Evolutionary conservation across 2,888 invertebrate species (phyloP).

Genomic region (Lingula anatina): DNA sequence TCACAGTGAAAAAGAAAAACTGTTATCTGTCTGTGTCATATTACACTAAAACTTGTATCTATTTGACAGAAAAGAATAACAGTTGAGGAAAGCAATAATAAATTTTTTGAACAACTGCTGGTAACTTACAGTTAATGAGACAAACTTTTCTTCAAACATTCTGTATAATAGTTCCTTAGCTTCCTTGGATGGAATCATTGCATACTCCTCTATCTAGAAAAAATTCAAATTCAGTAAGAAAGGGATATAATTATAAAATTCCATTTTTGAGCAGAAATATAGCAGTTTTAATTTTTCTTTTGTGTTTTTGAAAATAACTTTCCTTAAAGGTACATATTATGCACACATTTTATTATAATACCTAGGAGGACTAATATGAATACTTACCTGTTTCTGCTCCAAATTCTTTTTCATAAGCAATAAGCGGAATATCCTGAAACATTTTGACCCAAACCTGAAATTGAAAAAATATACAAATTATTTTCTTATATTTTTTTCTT

Average conservation of each 20-base stretch:
- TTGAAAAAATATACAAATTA: slow-evolving; percentile 1
- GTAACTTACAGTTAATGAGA: slow-evolving; percentile 56
- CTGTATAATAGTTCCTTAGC: slow-evolving; percentile 83
- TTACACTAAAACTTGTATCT: too few species aligned
- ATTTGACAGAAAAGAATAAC: too few species aligned
- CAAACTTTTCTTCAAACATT: slow-evolving; percentile 72
- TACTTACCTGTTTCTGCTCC: slow-evolving; percentile 65
- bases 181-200: slow-evolving; percentile 91
- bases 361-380: too few species aligned
- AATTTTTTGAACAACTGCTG: too few species aligned
- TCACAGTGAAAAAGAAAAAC: too few species aligned
- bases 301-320: too few species aligned
- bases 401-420: slow-evolving; percentile 74
- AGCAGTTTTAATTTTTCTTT: too few species aligned
- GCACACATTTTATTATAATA: too few species aligned
- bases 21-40: too few species aligned
- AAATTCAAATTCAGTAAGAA: neutral
- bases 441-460: slow-evolving; percentile 47
- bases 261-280: neutral
- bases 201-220: slow-evolving; percentile 79
- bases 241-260: neutral
- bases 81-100: too few species aligned
- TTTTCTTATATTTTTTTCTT: too few species aligned
- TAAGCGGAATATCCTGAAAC: slow-evolving; percentile 65
- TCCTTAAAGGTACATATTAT: too few species aligned